Conservation (phyloP, 2,888 invertebrate genomes). For the Pristionchus maxplancki region DNA sequence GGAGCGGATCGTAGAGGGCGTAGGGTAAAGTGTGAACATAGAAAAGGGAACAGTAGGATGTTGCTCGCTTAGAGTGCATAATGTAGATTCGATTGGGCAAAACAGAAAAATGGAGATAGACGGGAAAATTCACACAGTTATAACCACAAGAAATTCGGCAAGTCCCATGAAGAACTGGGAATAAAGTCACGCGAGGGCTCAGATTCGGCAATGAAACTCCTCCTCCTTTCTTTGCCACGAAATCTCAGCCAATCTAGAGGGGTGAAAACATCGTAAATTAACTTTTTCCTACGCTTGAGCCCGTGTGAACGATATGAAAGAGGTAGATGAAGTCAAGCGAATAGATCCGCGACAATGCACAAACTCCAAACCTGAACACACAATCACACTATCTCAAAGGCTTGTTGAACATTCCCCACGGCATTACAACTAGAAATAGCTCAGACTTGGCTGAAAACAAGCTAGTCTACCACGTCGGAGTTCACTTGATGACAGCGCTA, state of each 20-base stretch:
- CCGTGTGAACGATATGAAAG: background rate
- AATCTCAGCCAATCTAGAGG: slow-evolving; percentile 13
- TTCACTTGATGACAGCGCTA: background rate
- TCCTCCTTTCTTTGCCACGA: background rate
- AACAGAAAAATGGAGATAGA: no score
- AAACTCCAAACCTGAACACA: background rate
- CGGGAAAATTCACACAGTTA: no score
- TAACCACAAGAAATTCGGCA: no score
- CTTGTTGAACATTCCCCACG: background rate
- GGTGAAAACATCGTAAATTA: background rate
- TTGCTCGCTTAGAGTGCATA: no score
- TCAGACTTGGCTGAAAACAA: background rate
- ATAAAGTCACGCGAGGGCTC: slow-evolving; percentile 12
- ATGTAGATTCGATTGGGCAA: no score
- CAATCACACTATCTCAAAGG: background rate
- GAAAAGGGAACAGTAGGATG: no score
- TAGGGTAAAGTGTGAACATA: no score
- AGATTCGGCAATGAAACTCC: background rate
- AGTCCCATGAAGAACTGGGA: background rate
- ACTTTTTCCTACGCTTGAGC: background rate
- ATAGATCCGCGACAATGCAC: background rate
- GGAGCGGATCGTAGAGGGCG: no score
- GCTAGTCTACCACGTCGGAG: background rate
- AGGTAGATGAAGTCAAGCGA: background rate
- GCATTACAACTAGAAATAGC: background rate